phyloP scores from a whole-genome alignment of 1,140 invertebrate genomes.

The Drosophila repletoides region DNA sequence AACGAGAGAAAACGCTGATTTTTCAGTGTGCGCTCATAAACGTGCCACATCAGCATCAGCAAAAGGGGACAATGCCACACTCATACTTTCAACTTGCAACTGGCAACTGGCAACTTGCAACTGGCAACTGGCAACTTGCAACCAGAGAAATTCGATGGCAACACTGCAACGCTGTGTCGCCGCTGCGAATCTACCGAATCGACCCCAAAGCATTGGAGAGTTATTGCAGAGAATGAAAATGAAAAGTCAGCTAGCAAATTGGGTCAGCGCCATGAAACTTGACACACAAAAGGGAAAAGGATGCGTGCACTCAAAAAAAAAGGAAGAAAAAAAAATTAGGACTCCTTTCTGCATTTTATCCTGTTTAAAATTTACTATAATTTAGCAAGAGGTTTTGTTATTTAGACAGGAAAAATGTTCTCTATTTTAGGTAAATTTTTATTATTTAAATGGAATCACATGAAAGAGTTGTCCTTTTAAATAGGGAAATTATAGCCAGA shows the following conservation, averaged over 20 bases:
- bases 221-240: slow-evolving; percentile 56
- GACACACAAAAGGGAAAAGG: slow-evolving; percentile 52
- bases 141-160: slow-evolving; percentile 21
- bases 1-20: slow-evolving; percentile 64
- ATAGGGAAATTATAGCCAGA: no score
- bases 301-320: no score
- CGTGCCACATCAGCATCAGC: slow-evolving; percentile 62
- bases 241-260: slow-evolving; percentile 66
- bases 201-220: slow-evolving; percentile 37
- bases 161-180: slow-evolving; percentile 19
- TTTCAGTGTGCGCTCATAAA: slow-evolving; percentile 58
- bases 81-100: slow-evolving; percentile 6
- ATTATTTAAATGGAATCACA: no score
- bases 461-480: no score
- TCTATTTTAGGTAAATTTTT: no score
- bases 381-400: no score
- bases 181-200: slow-evolving; percentile 29
- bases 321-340: no score
- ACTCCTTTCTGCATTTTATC: no score
- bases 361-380: no score
- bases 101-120: background rate
- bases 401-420: no score
- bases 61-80: slow-evolving; percentile 19
- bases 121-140: slow-evolving; percentile 5
- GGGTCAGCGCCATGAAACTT: slow-evolving; percentile 68